A percentile compares a stretch with the other conserved stretches of the same genome.
Conservation (phyloP, 2,113 vertebrate species). For the Chloroceryle aenea region DNA sequence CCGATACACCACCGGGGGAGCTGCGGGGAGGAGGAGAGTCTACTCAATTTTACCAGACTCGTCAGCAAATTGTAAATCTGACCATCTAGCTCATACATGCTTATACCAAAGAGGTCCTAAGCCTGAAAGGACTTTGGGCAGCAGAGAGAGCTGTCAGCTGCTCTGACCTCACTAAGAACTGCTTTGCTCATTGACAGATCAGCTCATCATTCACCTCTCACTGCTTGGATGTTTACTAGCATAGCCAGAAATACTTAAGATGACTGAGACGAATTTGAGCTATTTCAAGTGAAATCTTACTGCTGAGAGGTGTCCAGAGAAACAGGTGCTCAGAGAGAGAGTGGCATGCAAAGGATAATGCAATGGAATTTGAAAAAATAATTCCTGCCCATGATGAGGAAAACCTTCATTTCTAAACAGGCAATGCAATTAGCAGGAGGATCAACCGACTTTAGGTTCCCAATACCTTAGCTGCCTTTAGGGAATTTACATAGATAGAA, state of each 20-base stretch:
- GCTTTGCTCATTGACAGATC: neutral
- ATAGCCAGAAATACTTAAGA: neutral
- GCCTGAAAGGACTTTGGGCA: neutral
- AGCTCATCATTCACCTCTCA: neutral
- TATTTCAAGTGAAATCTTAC: neutral
- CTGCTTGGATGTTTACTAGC: neutral
- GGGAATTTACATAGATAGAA: neutral
- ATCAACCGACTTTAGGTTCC: neutral
- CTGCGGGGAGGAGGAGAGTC: conserved; percentile 19
- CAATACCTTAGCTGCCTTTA: neutral
- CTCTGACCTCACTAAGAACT: neutral
- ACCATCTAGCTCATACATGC: conserved; percentile 41
- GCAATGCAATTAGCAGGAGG: neutral
- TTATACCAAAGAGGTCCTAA: conserved; percentile 12
- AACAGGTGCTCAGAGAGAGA: neutral
- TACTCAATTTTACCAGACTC: conserved; percentile 28
- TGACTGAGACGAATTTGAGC: neutral
- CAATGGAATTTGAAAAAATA: neutral
- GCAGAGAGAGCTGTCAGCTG: neutral
- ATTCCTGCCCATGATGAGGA: neutral
- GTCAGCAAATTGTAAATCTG: conserved; percentile 56
- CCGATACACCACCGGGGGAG: neutral
- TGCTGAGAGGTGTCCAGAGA: neutral
- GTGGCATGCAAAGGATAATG: neutral
- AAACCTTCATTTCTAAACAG: neutral